phyloP scores from a whole-genome alignment of 2,888 invertebrate genomes.

The Papilio elwesi region DNA sequence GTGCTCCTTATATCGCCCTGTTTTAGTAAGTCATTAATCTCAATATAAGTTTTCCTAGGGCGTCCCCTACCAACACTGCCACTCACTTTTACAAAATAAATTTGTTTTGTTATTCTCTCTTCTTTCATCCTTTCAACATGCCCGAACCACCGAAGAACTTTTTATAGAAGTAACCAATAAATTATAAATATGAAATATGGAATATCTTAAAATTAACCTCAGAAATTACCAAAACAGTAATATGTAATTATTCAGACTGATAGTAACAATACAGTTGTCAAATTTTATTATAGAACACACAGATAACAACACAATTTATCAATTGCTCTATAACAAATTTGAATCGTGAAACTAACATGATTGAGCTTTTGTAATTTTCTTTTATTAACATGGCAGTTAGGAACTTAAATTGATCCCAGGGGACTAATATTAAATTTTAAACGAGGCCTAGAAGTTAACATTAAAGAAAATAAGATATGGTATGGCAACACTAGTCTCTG shows the following conservation, averaged over 20 bases:
- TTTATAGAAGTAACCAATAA: not conserved
- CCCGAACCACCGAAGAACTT: no score
- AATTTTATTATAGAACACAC: not conserved
- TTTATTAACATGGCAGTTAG: not conserved
- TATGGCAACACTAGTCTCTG: not conserved
- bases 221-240: conserved; percentile 1
- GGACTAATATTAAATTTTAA: no score
- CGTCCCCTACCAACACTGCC: no score
- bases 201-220: not conserved
- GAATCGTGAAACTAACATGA: not conserved
- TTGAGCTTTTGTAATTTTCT: not conserved
- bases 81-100: no score
- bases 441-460: no score
- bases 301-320: no score
- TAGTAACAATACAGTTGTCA: not conserved
- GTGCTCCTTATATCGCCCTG: no score
- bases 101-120: no score
- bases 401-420: no score
- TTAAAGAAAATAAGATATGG: not conserved
- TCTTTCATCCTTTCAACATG: no score
- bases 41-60: no score
- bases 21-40: no score
- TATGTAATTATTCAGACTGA: not conserved
- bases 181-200: not conserved
- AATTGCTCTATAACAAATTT: not conserved